phyloP scores from a whole-genome alignment of 2,888 invertebrate genomes.

The Allolobophora icterica region DNA sequence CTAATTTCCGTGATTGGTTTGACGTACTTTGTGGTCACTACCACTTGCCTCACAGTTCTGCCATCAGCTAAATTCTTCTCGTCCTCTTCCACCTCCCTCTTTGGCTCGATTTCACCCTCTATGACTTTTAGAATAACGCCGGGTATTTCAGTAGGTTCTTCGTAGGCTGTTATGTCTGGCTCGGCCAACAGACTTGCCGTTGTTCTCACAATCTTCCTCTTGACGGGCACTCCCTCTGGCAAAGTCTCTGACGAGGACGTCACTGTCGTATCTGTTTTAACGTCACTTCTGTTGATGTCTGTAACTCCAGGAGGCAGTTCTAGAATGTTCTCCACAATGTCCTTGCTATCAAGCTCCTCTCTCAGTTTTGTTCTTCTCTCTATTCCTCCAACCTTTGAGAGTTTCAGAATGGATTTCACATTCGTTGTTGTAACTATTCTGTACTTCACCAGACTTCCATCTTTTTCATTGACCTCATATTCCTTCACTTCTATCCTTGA shows the following conservation, averaged over 20 bases:
- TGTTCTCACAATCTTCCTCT: constrained; percentile 22
- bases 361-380: constrained; percentile 25
- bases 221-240: constrained; percentile 30
- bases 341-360: constrained; percentile 14
- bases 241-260: constrained; percentile 5
- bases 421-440: constrained; percentile 20
- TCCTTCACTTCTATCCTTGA: constrained; percentile 18
- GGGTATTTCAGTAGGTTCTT: background rate
- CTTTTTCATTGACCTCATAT: constrained; percentile 9
- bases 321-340: constrained; percentile 32
- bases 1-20: constrained; percentile 38
- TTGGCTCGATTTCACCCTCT: constrained; percentile 38
- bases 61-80: constrained; percentile 36
- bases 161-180: background rate
- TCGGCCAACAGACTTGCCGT: background rate
- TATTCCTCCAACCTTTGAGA: constrained; percentile 11
- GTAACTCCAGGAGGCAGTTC: constrained; percentile 27
- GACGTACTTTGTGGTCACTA: constrained; percentile 41
- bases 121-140: background rate
- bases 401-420: constrained; percentile 21
- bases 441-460: constrained; percentile 21
- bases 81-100: constrained; percentile 33
- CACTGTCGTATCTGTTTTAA: constrained; percentile 27
- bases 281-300: constrained; percentile 19
- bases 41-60: constrained; percentile 36